Conservation (phyloP, 2,113 vertebrate genomes). For the Rhodinocichla rosea region DNA sequence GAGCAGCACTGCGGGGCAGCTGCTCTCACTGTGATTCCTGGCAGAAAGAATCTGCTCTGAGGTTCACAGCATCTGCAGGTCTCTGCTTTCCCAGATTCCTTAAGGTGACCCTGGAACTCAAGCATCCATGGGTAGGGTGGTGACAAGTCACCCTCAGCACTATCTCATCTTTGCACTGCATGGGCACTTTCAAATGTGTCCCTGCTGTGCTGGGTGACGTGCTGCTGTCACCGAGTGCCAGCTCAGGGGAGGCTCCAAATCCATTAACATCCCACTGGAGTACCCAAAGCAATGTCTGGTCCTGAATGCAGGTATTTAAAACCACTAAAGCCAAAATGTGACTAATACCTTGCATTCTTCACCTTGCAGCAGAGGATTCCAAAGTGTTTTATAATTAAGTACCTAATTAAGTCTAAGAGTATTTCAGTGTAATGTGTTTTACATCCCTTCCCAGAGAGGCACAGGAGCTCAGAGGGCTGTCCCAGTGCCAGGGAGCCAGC, state of each 20-base stretch:
- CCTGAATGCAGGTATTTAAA: neutral
- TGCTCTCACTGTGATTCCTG: neutral
- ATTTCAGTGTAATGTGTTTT: neutral
- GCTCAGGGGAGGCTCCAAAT: neutral
- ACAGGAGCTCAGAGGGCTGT: neutral
- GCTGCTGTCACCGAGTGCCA: neutral
- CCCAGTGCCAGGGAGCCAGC: neutral
- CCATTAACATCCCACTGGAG: neutral
- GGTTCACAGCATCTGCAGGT: neutral
- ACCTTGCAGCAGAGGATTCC: neutral
- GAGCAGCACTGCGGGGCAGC: neutral
- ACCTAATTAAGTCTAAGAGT: slow-evolving; percentile 2
- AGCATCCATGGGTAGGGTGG: neutral
- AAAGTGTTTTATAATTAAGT: slow-evolving; percentile 20
- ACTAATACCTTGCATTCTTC: neutral
- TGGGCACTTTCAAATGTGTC: fast-evolving
- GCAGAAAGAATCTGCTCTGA: neutral
- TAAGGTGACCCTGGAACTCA: neutral
- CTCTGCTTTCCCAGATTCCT: neutral
- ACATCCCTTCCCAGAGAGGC: neutral
- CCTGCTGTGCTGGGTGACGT: neutral
- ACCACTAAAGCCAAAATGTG: neutral
- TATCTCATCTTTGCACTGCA: neutral
- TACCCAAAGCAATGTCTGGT: neutral
- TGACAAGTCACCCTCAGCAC: neutral